Evolutionary conservation across 2,888 invertebrate species (phyloP).

Genomic region (Imbricaverruca yamaguchii): DNA sequence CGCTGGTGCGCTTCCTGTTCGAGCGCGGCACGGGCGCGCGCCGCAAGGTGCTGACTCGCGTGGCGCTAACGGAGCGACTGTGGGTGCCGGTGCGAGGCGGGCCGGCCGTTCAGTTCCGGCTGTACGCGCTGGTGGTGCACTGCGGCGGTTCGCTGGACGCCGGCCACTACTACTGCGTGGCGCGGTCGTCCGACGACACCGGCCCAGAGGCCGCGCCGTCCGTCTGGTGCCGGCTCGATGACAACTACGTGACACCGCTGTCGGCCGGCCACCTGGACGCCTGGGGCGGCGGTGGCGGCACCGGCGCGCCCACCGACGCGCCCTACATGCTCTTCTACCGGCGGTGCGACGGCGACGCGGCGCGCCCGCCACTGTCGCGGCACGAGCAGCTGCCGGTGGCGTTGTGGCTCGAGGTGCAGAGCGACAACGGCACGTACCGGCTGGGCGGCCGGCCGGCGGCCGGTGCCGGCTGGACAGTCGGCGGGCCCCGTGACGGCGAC

Average conservation of each 20-base stretch:
- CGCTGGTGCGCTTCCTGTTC: slow-evolving; percentile 70
- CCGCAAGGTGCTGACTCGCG: slow-evolving; percentile 62
- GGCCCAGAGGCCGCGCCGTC: background rate
- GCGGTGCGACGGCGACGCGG: too few species aligned
- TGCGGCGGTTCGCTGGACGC: slow-evolving; percentile 73
- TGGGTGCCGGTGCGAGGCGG: slow-evolving; percentile 36
- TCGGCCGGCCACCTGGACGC: background rate
- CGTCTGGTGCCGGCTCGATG: background rate
- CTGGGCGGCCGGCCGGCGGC: too few species aligned
- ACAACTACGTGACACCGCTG: background rate
- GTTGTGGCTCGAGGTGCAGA: too few species aligned
- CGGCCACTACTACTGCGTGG: slow-evolving; percentile 81
- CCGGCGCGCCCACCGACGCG: too few species aligned
- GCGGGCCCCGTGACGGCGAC: too few species aligned
- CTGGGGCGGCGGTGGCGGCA: background rate
- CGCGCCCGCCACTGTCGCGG: too few species aligned
- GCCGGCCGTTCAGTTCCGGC: slow-evolving; percentile 49
- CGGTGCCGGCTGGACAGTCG: too few species aligned
- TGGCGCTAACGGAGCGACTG: slow-evolving; percentile 40
- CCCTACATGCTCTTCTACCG: too few species aligned
- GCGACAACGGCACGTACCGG: too few species aligned
- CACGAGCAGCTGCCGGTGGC: too few species aligned
- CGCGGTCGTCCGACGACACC: slow-evolving; percentile 39
- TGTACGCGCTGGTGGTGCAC: slow-evolving; percentile 79
- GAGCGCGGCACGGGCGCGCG: slow-evolving; percentile 62